Evolutionary conservation across 2,113 vertebrate genomes (phyloP).

Genomic region (Otus sunia): DNA sequence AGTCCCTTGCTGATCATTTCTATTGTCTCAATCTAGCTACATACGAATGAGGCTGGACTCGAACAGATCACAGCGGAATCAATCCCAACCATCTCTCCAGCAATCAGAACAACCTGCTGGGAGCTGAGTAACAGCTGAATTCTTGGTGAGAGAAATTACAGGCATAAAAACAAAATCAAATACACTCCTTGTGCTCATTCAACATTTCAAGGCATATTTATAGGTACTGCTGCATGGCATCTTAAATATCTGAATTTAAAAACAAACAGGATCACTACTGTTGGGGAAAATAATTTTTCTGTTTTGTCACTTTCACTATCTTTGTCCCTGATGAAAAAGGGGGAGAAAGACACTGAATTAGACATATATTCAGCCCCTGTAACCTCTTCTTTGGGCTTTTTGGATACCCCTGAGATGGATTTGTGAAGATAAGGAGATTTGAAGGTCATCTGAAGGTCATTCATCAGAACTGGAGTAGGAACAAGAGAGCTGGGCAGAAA

Average conservation of each 20-base stretch:
- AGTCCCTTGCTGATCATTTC: slow-evolving; percentile 11
- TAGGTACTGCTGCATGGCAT: slow-evolving; percentile 9
- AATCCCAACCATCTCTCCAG: slow-evolving; percentile 35
- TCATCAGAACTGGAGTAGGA: neutral
- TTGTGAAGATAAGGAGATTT: neutral
- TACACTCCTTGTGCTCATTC: slow-evolving; percentile 36
- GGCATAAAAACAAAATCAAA: slow-evolving; percentile 59
- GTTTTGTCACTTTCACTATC: neutral
- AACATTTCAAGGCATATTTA: slow-evolving; percentile 47
- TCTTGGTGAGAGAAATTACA: slow-evolving; percentile 44
- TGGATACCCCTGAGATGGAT: neutral
- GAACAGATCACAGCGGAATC: slow-evolving; percentile 18
- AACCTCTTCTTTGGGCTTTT: neutral
- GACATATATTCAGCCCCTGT: neutral
- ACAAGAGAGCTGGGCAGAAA: neutral
- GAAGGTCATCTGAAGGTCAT: neutral
- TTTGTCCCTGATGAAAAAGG: neutral
- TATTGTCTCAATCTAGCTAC: slow-evolving; percentile 16
- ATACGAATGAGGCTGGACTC: neutral
- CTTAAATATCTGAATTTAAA: slow-evolving; percentile 20
- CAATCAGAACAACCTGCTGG: slow-evolving; percentile 50
- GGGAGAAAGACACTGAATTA: neutral
- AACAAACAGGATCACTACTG: slow-evolving; percentile 2
- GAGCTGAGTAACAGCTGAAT: slow-evolving; percentile 21
- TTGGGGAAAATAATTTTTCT: neutral